Percentiles rank a stretch among this genome's conserved stretches.
Evolutionary conservation across 92 coral and sea anemone genomes (phyloP).

Genomic region (Zoanthus gigantus): DNA sequence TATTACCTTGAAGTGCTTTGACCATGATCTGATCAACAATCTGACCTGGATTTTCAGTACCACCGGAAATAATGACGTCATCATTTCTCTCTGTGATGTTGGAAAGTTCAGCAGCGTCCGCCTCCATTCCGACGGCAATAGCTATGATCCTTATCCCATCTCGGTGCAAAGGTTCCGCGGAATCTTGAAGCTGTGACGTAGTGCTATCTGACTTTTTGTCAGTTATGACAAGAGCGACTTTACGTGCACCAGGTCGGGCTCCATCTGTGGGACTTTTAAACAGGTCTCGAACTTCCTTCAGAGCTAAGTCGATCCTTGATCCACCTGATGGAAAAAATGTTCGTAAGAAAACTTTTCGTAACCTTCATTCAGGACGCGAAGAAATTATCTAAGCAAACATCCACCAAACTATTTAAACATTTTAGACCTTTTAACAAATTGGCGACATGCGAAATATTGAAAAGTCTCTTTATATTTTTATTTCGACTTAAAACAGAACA

Average conservation of each 20-base stretch:
- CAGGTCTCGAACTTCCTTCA: conserved; percentile 50
- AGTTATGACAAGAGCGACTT: conserved; percentile 47
- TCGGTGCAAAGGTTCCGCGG: conserved; percentile 33
- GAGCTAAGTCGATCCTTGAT: conserved; percentile 61
- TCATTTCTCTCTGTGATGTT: conserved; percentile 10
- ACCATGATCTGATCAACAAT: conserved; percentile 4
- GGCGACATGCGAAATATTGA: too few species aligned
- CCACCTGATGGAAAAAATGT: conserved; percentile 7
- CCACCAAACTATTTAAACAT: too few species aligned
- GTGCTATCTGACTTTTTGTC: conserved; percentile 53
- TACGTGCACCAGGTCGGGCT: conserved; percentile 56
- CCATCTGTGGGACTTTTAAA: conserved; percentile 46
- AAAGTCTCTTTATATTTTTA: too few species aligned
- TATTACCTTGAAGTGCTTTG: conserved; percentile 19
- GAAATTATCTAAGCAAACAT: too few species aligned
- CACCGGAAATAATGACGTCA: conserved; percentile 10
- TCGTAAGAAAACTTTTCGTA: too few species aligned
- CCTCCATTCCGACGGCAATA: conserved; percentile 34
- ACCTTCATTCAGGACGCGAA: too few species aligned
- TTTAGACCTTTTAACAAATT: too few species aligned
- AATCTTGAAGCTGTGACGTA: conserved; percentile 35
- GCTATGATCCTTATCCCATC: conserved; percentile 44
- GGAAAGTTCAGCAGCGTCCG: conserved; percentile 16
- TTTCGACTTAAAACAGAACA: too few species aligned
- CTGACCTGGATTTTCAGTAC: conserved; percentile 7